These are phyloP conservation scores for Pteropus rufus DNA, from an alignment of 2,797 vertebrate species.

Conservation along the genomic window DNA sequence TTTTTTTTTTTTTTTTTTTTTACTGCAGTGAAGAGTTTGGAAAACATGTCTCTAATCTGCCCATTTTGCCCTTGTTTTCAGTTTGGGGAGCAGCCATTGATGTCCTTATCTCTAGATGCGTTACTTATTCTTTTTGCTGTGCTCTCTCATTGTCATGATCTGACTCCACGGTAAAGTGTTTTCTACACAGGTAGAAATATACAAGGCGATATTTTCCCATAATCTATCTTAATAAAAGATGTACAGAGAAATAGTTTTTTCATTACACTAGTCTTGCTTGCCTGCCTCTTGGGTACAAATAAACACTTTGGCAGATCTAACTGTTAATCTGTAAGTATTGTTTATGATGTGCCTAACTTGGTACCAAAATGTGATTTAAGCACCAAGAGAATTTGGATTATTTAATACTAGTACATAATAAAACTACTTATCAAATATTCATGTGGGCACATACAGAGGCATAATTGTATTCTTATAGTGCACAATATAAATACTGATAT, in stretches of 20 bases:
- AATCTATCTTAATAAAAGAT: neutral
- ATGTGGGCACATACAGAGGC: constrained; percentile 72
- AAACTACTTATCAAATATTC: constrained; percentile 68
- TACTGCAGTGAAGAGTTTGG: neutral
- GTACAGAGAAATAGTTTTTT: neutral
- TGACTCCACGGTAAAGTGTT: neutral
- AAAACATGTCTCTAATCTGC: neutral
- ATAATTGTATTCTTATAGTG: constrained; percentile 62
- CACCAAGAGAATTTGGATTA: constrained; percentile 70
- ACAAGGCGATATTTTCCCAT: neutral
- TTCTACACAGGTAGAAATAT: neutral
- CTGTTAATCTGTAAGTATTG: constrained; percentile 27
- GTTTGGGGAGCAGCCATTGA: neutral
- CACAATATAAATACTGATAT: constrained; percentile 71
- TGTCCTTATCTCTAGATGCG: neutral
- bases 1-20: neutral
- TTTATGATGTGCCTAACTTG: constrained; percentile 41
- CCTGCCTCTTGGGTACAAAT: neutral
- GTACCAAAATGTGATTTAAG: constrained; percentile 61
- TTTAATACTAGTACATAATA: constrained; percentile 71
- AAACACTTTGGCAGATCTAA: neutral
- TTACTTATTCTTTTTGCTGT: neutral
- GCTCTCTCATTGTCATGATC: neutral
- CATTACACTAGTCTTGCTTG: neutral
- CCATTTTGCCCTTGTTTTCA: neutral